Percentiles rank a stretch among this genome's conserved stretches.
These are phyloP conservation scores for Odontomyia ornata DNA, from an alignment of 2,888 invertebrate species.

Conservation along the genomic window DNA sequence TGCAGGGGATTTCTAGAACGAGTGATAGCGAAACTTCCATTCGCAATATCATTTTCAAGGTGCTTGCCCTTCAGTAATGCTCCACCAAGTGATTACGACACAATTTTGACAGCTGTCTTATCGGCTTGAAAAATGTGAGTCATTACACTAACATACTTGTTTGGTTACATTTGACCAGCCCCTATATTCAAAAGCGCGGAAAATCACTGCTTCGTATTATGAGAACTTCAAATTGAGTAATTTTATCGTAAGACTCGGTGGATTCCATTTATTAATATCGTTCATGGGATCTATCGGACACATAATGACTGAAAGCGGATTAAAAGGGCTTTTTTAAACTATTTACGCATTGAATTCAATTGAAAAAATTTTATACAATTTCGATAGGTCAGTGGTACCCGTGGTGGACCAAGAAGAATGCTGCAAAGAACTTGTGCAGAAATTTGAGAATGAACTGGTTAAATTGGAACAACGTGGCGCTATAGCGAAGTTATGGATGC, in stretches of 20 bases:
- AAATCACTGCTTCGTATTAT: not conserved
- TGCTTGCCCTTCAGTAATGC: not conserved
- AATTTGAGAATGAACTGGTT: no score
- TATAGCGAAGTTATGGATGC: not conserved
- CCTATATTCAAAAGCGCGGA: not conserved
- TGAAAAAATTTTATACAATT: not conserved
- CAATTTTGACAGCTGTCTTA: not conserved
- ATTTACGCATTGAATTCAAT: not conserved
- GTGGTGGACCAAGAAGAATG: not conserved
- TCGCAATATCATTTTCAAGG: not conserved
- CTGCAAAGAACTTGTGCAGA: not conserved
- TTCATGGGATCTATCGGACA: not conserved
- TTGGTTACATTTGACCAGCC: no score
- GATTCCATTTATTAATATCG: not conserved
- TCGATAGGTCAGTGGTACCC: not conserved
- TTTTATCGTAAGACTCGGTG: not conserved
- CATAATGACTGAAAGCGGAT: not conserved
- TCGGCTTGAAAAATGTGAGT: not conserved
- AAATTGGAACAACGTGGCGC: not conserved
- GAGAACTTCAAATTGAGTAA: not conserved
- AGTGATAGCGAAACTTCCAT: not conserved
- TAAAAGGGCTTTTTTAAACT: not conserved
- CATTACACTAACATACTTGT: not conserved
- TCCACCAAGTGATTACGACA: not conserved
- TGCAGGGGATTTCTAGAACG: not conserved